A percentile compares a stretch with the other conserved stretches of the same genome.
These are phyloP conservation scores for Dendropsophus ebraccatus DNA, from an alignment of 2,113 vertebrate genomes.

Conservation along the genomic window DNA sequence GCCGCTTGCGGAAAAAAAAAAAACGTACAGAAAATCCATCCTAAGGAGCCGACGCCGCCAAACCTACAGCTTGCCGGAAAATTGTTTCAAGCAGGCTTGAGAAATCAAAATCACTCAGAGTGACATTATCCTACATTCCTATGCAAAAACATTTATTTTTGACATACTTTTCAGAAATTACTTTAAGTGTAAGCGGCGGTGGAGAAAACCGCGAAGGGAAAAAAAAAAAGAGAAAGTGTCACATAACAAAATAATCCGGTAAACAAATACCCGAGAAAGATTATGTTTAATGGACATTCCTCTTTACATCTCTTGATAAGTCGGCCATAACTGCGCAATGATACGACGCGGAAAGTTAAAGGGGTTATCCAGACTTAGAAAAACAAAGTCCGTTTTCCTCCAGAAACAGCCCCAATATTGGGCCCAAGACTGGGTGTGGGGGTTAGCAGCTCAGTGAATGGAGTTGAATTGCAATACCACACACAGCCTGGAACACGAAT, in stretches of 20 bases:
- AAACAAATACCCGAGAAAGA: not conserved
- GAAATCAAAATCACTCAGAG: slow-evolving; percentile 36
- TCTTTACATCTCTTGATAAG: no score
- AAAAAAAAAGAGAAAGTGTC: not conserved
- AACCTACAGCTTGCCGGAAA: slow-evolving; percentile 3
- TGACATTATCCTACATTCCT: slow-evolving; percentile 34
- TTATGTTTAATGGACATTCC: no score
- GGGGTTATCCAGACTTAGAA: no score
- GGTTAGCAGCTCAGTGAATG: no score
- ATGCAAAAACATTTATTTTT: slow-evolving; percentile 44
- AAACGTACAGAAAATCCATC: slow-evolving; percentile 17
- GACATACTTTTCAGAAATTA: slow-evolving; percentile 33
- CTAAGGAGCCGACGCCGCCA: not conserved
- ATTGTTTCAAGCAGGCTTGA: slow-evolving; percentile 23
- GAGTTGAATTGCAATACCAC: no score
- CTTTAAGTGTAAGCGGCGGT: slow-evolving; percentile 9
- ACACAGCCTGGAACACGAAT: no score
- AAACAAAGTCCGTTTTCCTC: no score
- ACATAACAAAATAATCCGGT: not conserved
- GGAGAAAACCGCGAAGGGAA: not conserved
- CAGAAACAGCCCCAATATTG: no score
- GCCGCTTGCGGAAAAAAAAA: not conserved
- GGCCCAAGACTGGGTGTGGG: no score
- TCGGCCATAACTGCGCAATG: no score
- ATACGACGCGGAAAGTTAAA: no score